Evolutionary conservation across 2,888 invertebrate species (phyloP), one percentile per base, ranked within the genome.

Genomic region (Gandaritis pyraliata): DNA sequence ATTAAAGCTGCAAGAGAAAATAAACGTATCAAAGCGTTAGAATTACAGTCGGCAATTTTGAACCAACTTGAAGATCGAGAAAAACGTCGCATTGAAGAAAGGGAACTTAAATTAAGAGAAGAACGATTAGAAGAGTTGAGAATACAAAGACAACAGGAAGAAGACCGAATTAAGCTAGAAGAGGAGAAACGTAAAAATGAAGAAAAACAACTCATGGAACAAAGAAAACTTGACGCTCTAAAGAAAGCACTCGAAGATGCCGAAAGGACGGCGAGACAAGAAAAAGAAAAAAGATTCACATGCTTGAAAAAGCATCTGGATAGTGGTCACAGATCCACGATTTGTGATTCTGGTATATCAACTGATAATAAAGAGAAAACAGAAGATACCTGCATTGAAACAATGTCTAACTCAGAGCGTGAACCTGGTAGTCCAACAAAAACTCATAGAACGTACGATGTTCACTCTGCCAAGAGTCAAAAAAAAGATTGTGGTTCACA

Each of bases 31-130:
- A 95, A 96, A 84, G 97, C 97, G 0, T 84, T 97, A 65, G 97
- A 97, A 81, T 94, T 97, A 71, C 98, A 98, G 85, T 95, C 95
- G 64, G 97, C 96, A 12, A 96, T 98, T 73, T 94, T 96, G 72
- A 95, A 95, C 78, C 97, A 98, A 83, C 91, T 98, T 55, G 96
- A 97, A 79, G 98, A 98, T 78, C 94, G 96, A 47, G 97, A 97
- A 76, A 93, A 94, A 73, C 92, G 94, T 55, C 94, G 96, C 12
- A 94, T 94, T 74, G 95, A 96, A 83, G 98, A 98, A 81, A 93
- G 94, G 68, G 96, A 97, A 77, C 92, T 93, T 55, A 94, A 94
- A 69, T 85, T 95, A 66, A 93, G 93, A 74, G 97, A 98, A 83
- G 98, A 98, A 82, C 92, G 94, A 70, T 93, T 96, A 69, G 97